Evolutionary conservation across 2,888 invertebrate species (phyloP).

Genomic region (Cataglyphis livida): DNA sequence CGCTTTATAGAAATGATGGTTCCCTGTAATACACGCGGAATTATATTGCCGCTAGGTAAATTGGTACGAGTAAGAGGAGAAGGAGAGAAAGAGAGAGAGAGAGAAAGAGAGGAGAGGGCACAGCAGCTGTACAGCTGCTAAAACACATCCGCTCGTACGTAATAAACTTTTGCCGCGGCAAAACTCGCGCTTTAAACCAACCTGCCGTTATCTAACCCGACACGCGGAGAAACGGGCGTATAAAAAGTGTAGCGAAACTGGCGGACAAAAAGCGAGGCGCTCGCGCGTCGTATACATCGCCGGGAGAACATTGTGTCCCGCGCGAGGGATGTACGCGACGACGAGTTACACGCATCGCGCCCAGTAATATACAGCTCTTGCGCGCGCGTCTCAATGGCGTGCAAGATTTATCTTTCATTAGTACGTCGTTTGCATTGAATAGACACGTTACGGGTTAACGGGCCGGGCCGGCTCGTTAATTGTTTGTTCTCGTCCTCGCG

Average conservation of each 20-base stretch:
- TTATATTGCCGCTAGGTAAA: background rate
- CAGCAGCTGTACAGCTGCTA: constrained; percentile 4
- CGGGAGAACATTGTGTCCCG: constrained; percentile 33
- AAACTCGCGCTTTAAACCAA: constrained; percentile 4
- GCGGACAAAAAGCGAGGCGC: constrained; percentile 10
- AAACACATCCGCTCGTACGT: constrained; percentile 19
- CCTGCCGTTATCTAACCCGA: constrained; percentile 30
- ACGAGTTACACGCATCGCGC: constrained; percentile 35
- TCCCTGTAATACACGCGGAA: background rate
- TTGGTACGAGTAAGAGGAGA: background rate
- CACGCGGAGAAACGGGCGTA: background rate
- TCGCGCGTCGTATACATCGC: background rate
- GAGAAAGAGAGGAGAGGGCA: background rate
- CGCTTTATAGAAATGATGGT: background rate
- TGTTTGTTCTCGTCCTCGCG: constrained; percentile 77
- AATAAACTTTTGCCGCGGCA: constrained; percentile 17
- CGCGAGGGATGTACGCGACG: constrained; percentile 39
- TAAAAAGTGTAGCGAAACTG: constrained; percentile 23
- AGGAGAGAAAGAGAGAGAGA: background rate
- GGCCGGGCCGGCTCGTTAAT: constrained; percentile 76
- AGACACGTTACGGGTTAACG: constrained; percentile 78
- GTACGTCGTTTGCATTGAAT: constrained; percentile 80
- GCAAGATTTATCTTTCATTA: constrained; percentile 82
- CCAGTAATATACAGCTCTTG: constrained; percentile 47
- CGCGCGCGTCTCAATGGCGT: constrained; percentile 56